Base-by-base conservation (phyloP, 1,140 invertebrate genomes). In the Calliopsis andreniformis region DNA sequence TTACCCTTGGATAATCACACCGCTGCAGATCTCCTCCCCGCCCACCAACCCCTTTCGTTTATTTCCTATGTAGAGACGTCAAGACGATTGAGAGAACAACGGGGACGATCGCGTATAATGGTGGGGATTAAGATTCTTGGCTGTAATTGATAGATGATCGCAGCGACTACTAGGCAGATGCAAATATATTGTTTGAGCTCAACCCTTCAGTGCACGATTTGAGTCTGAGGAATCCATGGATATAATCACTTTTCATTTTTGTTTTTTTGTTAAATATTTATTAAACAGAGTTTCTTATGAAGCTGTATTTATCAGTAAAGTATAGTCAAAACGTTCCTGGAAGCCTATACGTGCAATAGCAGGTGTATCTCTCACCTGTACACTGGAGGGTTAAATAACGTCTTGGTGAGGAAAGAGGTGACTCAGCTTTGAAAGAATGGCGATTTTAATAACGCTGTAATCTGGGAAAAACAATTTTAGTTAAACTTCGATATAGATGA, bases 1-100 rank as follows among this genome's bases (percentile, higher is more conserved):
- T 84, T 84, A 84, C 77, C 82, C 82, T 71, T 58, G 82, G 82
- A 84, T 84, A 84, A 84, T 84, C 80, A 56, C 62, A 71, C 76
- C 47, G 63, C 30, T 59, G 76, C 39, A 78, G 76, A 61, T 72
- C 32, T 58, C 72, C 58, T 78, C 43, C 30, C 51, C 61, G n/a
- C 20, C 69, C 28, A 14, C n/a, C 3, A 10, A n/a, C 20, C 28
- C 47, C 56, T 69, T 70, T 49, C 64, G 64, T 70, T 59, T 76
- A 70, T 68, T 70, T 53, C 69, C 71, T 43, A 42, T 14, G 67
- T 39, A 49, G 68, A 18, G 53, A 23, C 58, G 53, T 47, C 23
- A 39, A 67, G 39, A n/a, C 28, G 25, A 23, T 25, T 23, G 2
- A 20, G 51, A 43, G 43, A 62, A 49, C n/a, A 55, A 73, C 49